Evolutionary conservation across 2,113 vertebrate genomes (phyloP).

Genomic region (Elanus axillaris): DNA sequence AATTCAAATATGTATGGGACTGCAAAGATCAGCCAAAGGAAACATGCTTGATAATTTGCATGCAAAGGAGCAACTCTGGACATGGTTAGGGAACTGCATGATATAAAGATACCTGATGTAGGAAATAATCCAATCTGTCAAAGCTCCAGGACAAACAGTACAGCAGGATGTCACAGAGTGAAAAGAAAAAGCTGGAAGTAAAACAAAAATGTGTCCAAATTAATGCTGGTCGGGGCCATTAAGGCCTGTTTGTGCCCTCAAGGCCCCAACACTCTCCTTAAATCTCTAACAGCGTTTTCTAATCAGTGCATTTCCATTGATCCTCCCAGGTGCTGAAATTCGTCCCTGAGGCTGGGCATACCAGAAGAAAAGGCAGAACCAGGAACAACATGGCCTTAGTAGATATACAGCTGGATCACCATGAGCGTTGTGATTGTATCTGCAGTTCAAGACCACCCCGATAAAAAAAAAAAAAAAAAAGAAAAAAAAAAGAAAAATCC

Average conservation of each 20-base stretch:
- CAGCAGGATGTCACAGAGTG: background rate
- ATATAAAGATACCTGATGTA: background rate
- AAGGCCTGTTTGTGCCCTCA: background rate
- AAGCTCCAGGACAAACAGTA: background rate
- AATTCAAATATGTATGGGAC: background rate
- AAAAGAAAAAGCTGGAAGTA: background rate
- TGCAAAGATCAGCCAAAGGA: background rate
- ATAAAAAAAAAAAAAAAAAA: constrained; percentile 63
- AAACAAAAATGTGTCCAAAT: background rate
- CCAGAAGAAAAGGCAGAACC: constrained; percentile 71
- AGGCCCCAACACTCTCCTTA: background rate
- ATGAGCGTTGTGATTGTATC: constrained; percentile 89
- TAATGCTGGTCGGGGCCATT: background rate
- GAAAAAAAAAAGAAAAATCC: background rate
- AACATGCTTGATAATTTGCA: background rate
- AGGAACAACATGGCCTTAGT: constrained; percentile 83
- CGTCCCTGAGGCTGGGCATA: constrained; percentile 74
- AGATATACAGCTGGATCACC: constrained; percentile 91
- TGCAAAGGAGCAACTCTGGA: background rate
- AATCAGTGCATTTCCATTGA: background rate
- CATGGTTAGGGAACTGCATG: background rate
- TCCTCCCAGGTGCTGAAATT: constrained; percentile 88
- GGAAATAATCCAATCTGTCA: constrained; percentile 1
- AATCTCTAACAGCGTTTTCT: background rate
- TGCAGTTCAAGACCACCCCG: constrained; percentile 90